Evolutionary conservation across 37 sponge, comb jelly and placozoan species (phyloP), one percentile per base, ranked within the genome.

Genomic region (Eunapius fragilis): DNA sequence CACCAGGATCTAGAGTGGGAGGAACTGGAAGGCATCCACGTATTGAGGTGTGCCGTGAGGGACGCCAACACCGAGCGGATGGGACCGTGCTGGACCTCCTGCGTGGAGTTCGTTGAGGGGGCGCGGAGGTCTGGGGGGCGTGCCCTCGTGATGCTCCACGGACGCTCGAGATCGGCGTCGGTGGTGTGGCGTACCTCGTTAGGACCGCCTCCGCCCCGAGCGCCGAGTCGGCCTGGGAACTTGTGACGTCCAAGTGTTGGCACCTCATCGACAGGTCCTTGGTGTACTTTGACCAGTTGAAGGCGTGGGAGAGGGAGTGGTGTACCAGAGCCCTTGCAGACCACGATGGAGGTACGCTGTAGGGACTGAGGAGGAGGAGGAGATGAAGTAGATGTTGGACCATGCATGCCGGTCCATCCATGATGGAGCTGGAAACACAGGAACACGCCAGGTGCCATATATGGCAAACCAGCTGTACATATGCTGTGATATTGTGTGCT

Each of bases 91-190:
- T 91, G 92, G 92, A 76, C 34, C 14, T 87, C 92, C 19, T 77
- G 32, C 45, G 71, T 38, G 17, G 11, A 71, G 80, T 91, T 91
- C 48, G 87, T 91, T 27, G 69, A 26, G 24, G 81, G 75, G n/a
- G 88, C 84, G 13, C 3, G 45, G 3, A 6, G 24, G 11, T 33
- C 38, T 9, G 69, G 70, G 3, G 83, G 72, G 2, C 78, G 83
- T 24, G 86, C 89, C 2, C 73, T 93, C 5, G 87, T 93, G 10
- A 31, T 82, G 71, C 41, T 93, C 27, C 48, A 72, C 74, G 94
- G 94, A 2, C 87, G 94, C 2, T 89, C 90, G 13, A 37, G 90
- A 14, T 93, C 94, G 27, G 82, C 94, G 41, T 83, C 85, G 3
- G 81, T 87, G 25, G 67, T 93, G 23, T 93, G 35, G 90, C 94